Evolutionary conservation across 1,140 invertebrate genomes (phyloP).

Genomic region (Lanistes nyassanus): DNA sequence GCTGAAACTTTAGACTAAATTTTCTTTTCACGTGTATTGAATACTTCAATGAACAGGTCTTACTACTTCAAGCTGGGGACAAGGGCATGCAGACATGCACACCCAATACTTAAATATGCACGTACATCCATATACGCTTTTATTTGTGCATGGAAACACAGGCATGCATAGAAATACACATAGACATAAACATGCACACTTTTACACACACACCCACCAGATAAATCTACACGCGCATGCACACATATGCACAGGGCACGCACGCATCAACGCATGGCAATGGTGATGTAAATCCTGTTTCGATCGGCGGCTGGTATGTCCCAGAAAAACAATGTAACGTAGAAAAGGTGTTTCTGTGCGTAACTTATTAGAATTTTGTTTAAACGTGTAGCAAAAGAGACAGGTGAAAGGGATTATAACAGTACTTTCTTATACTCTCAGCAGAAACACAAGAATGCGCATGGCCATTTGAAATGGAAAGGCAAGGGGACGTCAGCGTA

Average conservation of each 20-base stretch:
- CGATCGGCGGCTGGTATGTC: neutral
- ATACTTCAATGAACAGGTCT: no score
- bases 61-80: neutral
- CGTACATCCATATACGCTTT: neutral
- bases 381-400: neutral
- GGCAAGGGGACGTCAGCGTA: no score
- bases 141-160: neutral
- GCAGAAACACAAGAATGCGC: no score
- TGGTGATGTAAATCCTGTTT: neutral
- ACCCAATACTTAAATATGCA: no score
- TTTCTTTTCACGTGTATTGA: no score
- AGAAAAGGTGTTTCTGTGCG: neutral
- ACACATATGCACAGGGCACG: neutral
- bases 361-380: neutral
- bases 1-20: no score
- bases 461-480: no score
- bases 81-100: neutral
- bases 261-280: neutral
- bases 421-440: no score
- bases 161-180: conserved; percentile 4
- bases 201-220: conserved; percentile 1
- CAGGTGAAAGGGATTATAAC: no score
- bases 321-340: conserved; percentile 1
- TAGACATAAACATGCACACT: conserved; percentile 6
- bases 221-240: neutral